Evolutionary conservation across 2,888 invertebrate species (phyloP), one percentile per base, ranked within the genome.

Genomic region (Rutpela maculata): DNA sequence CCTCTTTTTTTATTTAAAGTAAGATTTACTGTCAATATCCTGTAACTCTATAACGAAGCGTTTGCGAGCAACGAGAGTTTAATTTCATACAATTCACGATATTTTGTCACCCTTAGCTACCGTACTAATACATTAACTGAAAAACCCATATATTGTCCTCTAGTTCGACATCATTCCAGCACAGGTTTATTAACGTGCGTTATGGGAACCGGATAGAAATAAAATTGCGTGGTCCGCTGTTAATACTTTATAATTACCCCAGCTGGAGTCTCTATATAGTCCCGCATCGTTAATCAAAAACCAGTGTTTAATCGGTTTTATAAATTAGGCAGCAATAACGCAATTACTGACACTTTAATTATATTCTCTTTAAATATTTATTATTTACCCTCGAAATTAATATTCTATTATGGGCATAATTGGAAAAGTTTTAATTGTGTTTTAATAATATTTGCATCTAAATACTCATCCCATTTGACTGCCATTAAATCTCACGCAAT

Each of bases 371-470:
- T 12, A 43, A 43, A 43, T 43, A 43, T 50, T 15, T n/a, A 50
- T 50, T 50, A 50, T 19, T 50, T 56, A 50, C 7, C 10, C 26
- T 50, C 17, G 50, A 18, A n/a, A 55, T 56, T 55, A 50, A 19
- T 26, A 43, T 22, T 67, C 67, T 31, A 50, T 56, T 67, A 43
- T 67, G 66, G 70, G 66, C 63, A 65, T 77, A 79, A 79, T 75
- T 79, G 73, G 75, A 77, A 77, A 79, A 79, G 68, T 79, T 79
- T 79, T 77, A 72, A 79, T 79, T 75, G 75, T 71, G 50, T 73
- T 75, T 63, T 73, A 35, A 26, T 55, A 19, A 73, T 22, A 73
- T 73, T 73, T 63, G n/a, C 63, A 65, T 73, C 22, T 65, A 50
- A 65, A 73, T 65, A 55, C 62, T 17, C 55, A 50, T 7, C 38